Conservation (phyloP, 2,797 vertebrate species). For the Limnodromus scolopaceus region DNA sequence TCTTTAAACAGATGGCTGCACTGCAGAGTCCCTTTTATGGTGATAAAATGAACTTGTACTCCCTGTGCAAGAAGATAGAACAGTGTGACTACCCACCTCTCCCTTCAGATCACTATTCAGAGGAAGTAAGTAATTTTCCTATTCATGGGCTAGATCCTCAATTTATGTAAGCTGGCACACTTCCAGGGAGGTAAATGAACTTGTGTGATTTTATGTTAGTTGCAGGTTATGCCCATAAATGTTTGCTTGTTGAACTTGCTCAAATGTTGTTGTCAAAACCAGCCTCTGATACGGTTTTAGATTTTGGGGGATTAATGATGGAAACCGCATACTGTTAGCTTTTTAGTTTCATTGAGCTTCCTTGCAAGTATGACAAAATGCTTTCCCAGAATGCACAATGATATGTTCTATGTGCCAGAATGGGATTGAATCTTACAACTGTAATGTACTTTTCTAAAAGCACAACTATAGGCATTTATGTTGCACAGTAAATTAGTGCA, state of each 20-base stretch:
- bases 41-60: conserved; percentile 99
- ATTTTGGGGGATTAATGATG: background rate
- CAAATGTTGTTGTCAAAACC: conserved; percentile 13
- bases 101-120: conserved; percentile 98
- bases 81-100: conserved; percentile 98
- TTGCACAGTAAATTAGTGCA: background rate
- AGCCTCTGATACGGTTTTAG: background rate
- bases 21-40: conserved; percentile 98
- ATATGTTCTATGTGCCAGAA: background rate
- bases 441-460: background rate
- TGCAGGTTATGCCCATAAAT: background rate
- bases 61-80: conserved; percentile 98
- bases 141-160: background rate
- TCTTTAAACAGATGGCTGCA: conserved; percentile 92
- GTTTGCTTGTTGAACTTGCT: conserved; percentile 31
- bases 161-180: background rate
- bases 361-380: background rate
- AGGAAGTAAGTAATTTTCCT: conserved; percentile 85
- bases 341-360: background rate
- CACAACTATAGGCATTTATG: background rate
- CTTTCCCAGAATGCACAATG: background rate
- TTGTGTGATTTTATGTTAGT: background rate
- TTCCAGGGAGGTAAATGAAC: background rate
- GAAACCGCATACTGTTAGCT: background rate
- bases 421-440: background rate